Percentiles rank a stretch among this genome's conserved stretches.
Evolutionary conservation across 1,140 invertebrate species (phyloP).

Genomic region (Akabosia matsudoensis): DNA sequence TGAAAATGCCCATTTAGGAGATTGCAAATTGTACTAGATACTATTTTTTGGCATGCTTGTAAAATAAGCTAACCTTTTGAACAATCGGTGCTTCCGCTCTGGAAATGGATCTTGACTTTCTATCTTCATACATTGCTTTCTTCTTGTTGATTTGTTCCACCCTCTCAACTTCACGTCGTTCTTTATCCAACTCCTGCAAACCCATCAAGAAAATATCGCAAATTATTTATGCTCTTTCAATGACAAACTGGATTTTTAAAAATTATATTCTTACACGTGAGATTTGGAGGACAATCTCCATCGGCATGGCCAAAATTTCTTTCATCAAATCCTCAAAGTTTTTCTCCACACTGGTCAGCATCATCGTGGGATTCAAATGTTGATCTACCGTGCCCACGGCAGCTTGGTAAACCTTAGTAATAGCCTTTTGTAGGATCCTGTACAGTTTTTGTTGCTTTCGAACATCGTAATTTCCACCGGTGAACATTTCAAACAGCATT

Average conservation of each 20-base stretch:
- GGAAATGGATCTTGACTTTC: slow-evolving; percentile 28
- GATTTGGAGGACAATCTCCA: slow-evolving; percentile 17
- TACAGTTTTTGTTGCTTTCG: slow-evolving; percentile 42
- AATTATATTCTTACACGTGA: slow-evolving; percentile 1
- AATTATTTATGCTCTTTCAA: not conserved
- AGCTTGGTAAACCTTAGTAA: slow-evolving; percentile 41
- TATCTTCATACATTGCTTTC: slow-evolving; percentile 25
- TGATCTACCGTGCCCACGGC: slow-evolving; percentile 37
- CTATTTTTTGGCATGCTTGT: not conserved
- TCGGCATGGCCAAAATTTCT: slow-evolving; percentile 22
- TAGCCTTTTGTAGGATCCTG: slow-evolving; percentile 36
- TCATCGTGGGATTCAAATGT: slow-evolving; percentile 40
- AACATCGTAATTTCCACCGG: slow-evolving; percentile 44
- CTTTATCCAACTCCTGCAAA: slow-evolving; percentile 43
- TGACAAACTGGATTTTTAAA: not conserved
- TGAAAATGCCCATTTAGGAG: not conserved
- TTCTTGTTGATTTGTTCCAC: slow-evolving; percentile 27
- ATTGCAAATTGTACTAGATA: too few species aligned
- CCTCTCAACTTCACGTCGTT: slow-evolving; percentile 41
- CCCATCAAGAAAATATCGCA: not conserved
- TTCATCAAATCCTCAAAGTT: slow-evolving; percentile 45
- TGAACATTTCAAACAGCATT: slow-evolving; percentile 43
- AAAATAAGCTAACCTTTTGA: slow-evolving; percentile 30
- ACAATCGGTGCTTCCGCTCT: slow-evolving; percentile 37
- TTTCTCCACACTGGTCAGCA: slow-evolving; percentile 45